Percentiles rank a stretch among this genome's conserved stretches.
Conservation (phyloP, 2,113 vertebrate genomes). For the Chionomys nivalis region DNA sequence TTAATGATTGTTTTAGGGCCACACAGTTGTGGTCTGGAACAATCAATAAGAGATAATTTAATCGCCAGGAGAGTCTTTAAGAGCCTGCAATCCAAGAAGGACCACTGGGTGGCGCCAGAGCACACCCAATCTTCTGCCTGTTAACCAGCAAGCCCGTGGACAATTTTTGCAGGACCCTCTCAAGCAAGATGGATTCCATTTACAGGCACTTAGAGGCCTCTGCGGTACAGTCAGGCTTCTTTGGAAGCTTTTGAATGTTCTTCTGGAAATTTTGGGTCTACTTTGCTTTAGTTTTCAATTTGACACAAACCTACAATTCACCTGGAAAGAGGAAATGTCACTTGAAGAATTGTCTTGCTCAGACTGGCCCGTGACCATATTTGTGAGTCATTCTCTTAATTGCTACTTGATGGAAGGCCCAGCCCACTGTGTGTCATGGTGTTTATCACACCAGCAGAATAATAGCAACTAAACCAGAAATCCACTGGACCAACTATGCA, state of each 20-base stretch:
- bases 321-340: not conserved
- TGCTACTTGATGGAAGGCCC: not conserved
- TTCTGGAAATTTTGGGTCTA: conserved; percentile 92
- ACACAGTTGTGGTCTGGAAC: not conserved
- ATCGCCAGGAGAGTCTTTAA: not conserved
- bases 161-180: conserved; percentile 97
- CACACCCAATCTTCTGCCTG: not conserved
- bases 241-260: conserved; percentile 88
- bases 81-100: not conserved
- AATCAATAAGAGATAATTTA: not conserved
- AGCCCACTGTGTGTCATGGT: not conserved
- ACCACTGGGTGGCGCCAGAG: conserved; percentile 38
- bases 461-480: not conserved
- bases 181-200: conserved; percentile 96
- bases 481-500: not conserved
- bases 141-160: conserved; percentile 94
- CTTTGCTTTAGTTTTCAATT: conserved; percentile 75
- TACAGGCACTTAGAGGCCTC: conserved; percentile 93
- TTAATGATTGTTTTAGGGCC: not conserved
- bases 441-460: not conserved
- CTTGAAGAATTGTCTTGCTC: not conserved
- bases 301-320: not conserved
- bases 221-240: conserved; percentile 89
- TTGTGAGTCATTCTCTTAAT: not conserved
- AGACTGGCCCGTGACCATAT: not conserved